phyloP scores from a whole-genome alignment of 53 echinoderm and acorn worm genomes.

The Mesocentrotus franciscanus region DNA sequence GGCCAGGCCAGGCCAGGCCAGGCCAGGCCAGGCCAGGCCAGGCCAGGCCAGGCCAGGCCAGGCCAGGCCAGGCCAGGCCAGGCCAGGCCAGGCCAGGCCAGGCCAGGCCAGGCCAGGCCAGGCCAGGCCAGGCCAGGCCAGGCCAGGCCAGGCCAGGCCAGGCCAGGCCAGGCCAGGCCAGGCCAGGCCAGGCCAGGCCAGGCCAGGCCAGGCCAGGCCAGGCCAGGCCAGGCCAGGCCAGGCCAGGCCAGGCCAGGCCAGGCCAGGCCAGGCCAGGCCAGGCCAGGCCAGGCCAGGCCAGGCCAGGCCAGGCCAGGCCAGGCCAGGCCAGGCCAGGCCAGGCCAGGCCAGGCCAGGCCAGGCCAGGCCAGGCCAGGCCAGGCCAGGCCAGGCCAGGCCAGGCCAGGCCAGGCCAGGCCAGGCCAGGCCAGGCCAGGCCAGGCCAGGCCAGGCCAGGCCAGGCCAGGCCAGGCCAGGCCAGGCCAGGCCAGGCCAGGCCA shows the following conservation, averaged over 20 bases:
- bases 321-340: not conserved
- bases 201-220: not conserved
- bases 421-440: not conserved
- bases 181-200: not conserved
- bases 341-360: not conserved
- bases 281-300: not conserved
- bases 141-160: not conserved
- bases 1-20: not conserved
- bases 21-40: not conserved
- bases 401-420: not conserved
- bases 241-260: not conserved
- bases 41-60: not conserved
- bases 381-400: not conserved
- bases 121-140: not conserved
- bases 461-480: not conserved
- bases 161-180: not conserved
- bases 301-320: not conserved
- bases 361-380: not conserved
- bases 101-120: not conserved
- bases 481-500: not conserved
- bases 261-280: not conserved
- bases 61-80: not conserved
- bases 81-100: not conserved
- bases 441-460: not conserved
- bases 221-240: not conserved